phyloP scores from a whole-genome alignment of 2,888 invertebrate species.

The Zootermopsis nevadensis region DNA sequence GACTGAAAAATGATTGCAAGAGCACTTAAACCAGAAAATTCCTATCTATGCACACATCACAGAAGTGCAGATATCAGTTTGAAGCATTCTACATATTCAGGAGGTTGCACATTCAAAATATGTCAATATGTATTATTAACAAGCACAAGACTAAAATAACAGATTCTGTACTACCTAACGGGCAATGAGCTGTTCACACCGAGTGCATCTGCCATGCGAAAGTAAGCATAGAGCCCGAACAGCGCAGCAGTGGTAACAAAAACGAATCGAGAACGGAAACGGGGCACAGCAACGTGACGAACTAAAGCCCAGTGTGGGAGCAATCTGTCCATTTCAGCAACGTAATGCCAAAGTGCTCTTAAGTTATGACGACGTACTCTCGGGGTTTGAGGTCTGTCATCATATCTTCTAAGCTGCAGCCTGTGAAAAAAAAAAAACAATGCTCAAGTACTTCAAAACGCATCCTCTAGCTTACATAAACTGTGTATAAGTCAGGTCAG shows the following conservation, averaged over 20 bases:
- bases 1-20: neutral
- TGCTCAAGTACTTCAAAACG: too few species aligned
- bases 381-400: constrained; percentile 46
- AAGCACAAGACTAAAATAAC: neutral
- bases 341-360: constrained; percentile 16
- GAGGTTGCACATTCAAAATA: neutral
- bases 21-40: neutral
- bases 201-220: constrained; percentile 50
- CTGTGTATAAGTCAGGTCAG: too few species aligned
- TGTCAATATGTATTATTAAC: too few species aligned
- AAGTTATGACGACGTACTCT: neutral
- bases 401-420: constrained; percentile 50
- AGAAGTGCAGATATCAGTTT: neutral
- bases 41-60: neutral
- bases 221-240: constrained; percentile 71
- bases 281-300: constrained; percentile 61
- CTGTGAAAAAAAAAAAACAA: constrained; percentile 43
- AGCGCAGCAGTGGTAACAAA: constrained; percentile 71
- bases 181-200: constrained; percentile 30
- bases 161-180: constrained; percentile 40
- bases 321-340: constrained; percentile 18
- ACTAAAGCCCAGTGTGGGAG: constrained; percentile 51
- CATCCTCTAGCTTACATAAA: too few species aligned
- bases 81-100: neutral
- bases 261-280: constrained; percentile 62